A percentile compares a stretch with the other conserved stretches of the same genome.
These are phyloP conservation scores for Anableps anableps DNA, from an alignment of 2,797 vertebrate genomes.

Conservation along the genomic window DNA sequence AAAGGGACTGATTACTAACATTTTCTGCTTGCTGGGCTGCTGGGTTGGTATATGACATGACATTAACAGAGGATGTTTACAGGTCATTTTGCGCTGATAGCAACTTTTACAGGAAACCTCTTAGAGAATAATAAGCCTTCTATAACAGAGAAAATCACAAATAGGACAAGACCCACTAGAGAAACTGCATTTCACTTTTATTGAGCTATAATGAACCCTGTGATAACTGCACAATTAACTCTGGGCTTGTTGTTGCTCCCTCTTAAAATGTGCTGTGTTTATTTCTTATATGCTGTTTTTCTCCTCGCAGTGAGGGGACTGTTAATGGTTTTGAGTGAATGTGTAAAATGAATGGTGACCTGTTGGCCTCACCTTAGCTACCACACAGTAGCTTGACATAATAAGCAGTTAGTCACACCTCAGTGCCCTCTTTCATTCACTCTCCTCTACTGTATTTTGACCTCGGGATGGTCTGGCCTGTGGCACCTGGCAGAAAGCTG, in stretches of 20 bases:
- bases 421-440: conserved; percentile 47
- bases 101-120: conserved; percentile 41
- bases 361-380: conserved; percentile 63
- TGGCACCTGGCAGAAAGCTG: conserved; percentile 63
- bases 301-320: conserved; percentile 34
- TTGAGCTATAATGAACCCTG: conserved; percentile 45
- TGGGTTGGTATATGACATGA: conserved; percentile 11
- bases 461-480: conserved; percentile 69
- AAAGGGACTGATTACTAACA: conserved; percentile 5
- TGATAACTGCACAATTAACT: conserved; percentile 49
- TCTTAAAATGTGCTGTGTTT: conserved; percentile 32
- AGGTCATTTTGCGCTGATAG: conserved; percentile 31
- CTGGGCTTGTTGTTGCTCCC: conserved; percentile 29
- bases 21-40: conserved; percentile 8
- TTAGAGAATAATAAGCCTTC: conserved; percentile 30
- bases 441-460: conserved; percentile 60
- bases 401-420: conserved; percentile 76
- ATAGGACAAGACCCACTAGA: conserved; percentile 10
- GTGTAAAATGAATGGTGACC: conserved; percentile 68
- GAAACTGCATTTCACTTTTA: conserved; percentile 31
- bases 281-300: conserved; percentile 34
- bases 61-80: conserved; percentile 25
- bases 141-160: conserved; percentile 11
- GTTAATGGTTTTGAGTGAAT: conserved; percentile 66
- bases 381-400: conserved; percentile 63